A percentile compares a stretch with the other conserved stretches of the same genome.
Conservation (phyloP, 2,113 vertebrate species). For the Promerops cafer region DNA sequence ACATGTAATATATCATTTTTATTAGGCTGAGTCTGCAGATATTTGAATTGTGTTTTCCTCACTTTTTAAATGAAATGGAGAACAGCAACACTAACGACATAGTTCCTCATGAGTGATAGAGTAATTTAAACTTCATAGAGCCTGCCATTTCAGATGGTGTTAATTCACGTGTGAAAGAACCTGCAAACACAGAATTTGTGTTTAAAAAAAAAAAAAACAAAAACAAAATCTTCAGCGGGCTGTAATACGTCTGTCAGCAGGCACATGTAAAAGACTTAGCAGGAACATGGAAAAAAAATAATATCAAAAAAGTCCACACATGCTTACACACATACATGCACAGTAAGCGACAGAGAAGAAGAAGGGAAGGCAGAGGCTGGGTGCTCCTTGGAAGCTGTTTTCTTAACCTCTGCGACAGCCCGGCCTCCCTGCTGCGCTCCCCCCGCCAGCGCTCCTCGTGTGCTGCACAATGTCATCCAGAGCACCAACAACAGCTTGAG, state of each 20-base stretch:
- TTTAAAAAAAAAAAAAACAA: not conserved
- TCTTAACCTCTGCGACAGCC: slow-evolving; percentile 51
- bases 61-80: slow-evolving; percentile 35
- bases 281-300: not conserved
- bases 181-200: not conserved
- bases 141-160: not conserved
- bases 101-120: not conserved
- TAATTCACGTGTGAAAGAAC: not conserved
- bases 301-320: not conserved
- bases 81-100: not conserved
- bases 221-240: not conserved
- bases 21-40: slow-evolving; percentile 41
- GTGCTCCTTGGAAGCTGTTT: slow-evolving; percentile 60
- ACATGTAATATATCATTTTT: slow-evolving; percentile 50
- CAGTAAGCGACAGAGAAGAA: not conserved
- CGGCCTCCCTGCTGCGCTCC: not conserved
- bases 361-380: not conserved
- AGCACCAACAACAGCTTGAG: slow-evolving; percentile 59
- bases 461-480: slow-evolving; percentile 54
- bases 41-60: slow-evolving; percentile 46
- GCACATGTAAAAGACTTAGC: not conserved
- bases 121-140: not conserved
- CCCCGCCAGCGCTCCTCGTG: not conserved
- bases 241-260: not conserved
- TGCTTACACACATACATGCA: not conserved